These are phyloP conservation scores for Rhizomys pruinosus DNA, from an alignment of 2,113 vertebrate genomes.

Conservation along the genomic window DNA sequence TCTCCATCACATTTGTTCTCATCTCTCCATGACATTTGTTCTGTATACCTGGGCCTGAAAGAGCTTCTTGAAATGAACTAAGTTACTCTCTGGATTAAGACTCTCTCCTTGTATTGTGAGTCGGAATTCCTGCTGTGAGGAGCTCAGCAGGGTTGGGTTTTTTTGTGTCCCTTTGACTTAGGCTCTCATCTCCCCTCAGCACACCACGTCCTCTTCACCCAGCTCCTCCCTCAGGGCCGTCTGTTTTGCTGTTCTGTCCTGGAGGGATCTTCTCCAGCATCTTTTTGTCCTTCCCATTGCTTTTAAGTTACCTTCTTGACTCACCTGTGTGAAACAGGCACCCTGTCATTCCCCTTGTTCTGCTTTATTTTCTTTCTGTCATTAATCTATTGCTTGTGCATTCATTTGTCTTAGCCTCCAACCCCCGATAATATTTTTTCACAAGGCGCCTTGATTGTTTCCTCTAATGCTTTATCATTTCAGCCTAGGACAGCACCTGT, in stretches of 20 bases:
- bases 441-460: neutral
- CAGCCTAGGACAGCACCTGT: neutral
- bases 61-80: neutral
- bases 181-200: neutral
- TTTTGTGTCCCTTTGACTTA: neutral
- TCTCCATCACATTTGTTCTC: neutral
- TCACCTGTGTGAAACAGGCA: neutral
- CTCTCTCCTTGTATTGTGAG: neutral
- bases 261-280: neutral
- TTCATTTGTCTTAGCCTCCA: neutral
- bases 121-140: neutral
- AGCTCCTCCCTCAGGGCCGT: neutral
- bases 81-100: neutral
- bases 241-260: neutral
- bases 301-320: neutral
- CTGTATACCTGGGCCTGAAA: neutral
- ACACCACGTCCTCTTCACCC: neutral
- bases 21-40: neutral
- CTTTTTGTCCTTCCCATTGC: neutral
- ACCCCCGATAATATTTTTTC: neutral
- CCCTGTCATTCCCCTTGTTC: neutral
- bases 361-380: neutral
- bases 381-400: neutral
- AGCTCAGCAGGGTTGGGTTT: neutral
- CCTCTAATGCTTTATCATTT: neutral